Evolutionary conservation across 1,140 invertebrate genomes (phyloP).

Genomic region (Phortica variegata): DNA sequence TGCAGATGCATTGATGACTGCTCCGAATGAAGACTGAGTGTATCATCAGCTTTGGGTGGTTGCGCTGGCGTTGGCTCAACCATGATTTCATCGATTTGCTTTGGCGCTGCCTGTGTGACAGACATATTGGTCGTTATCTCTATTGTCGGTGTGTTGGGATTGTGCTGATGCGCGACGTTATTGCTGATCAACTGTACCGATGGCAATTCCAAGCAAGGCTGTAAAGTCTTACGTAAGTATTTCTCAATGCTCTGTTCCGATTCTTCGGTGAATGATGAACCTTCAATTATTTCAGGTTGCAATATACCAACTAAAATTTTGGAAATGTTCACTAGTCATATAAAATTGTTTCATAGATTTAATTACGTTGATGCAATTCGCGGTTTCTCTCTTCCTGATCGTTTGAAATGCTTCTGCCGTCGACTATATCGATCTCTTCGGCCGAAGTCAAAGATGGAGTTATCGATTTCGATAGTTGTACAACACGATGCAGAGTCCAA

Average conservation of each 20-base stretch:
- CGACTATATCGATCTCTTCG: constrained; percentile 58
- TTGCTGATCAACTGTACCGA: constrained; percentile 35
- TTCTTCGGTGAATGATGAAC: constrained; percentile 44
- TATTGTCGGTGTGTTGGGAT: constrained; percentile 44
- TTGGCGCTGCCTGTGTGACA: constrained; percentile 26
- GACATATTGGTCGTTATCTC: constrained; percentile 46
- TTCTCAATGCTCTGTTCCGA: constrained; percentile 52
- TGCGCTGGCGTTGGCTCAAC: constrained; percentile 37
- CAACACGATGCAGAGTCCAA: constrained; percentile 80
- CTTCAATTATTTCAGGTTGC: constrained; percentile 44
- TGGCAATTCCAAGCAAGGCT: constrained; percentile 45
- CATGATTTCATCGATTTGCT: constrained; percentile 42
- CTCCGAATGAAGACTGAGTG: constrained; percentile 42
- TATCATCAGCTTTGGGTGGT: constrained; percentile 39
- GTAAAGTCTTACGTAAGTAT: constrained; percentile 43
- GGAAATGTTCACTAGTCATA: no score
- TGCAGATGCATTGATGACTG: constrained; percentile 15
- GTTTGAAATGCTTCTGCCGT: constrained; percentile 57
- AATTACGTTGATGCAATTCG: constrained; percentile 29
- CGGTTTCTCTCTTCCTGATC: constrained; percentile 42
- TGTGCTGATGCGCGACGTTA: constrained; percentile 32
- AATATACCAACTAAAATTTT: constrained; percentile 25
- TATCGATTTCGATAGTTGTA: constrained; percentile 60
- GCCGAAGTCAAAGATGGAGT: constrained; percentile 57
- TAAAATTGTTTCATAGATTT: background rate